Base-by-base conservation (phyloP, 2,113 vertebrate genomes). In the Paralichthys olivaceus region DNA sequence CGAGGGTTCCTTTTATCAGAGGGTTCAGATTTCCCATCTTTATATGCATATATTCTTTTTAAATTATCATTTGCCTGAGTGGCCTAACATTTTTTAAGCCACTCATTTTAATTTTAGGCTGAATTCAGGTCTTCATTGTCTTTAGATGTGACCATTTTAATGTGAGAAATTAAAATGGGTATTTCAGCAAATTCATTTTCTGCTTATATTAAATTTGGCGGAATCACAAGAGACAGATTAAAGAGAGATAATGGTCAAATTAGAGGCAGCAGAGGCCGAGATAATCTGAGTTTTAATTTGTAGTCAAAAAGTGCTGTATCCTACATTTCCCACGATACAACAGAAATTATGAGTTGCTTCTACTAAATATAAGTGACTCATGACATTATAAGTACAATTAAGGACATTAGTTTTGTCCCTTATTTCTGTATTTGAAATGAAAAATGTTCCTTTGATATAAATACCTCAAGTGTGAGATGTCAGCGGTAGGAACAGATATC, bases 401-500 rank as follows among this genome's bases (percentile, higher is more conserved):
- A 40, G 37, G 11, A 40, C 11, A 40, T 40, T 23, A 29, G 49
- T 64, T 29, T 14, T 25, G n/a, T 11, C 40, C 37, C 3, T 12
- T 0, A 56, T 56, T 23, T 7, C 9, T n/a, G 20, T 43, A 12
- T 20, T 37, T 2, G 5, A 54, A 67, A 53, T 15, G 1, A 19
- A 45, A 53, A 54, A 9, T 5, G 13, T 14, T 6, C 22, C 34
- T 56, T 51, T 65, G 22, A 57, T 56, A 72, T 76, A 64, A 76
- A 75, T 51, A 66, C 37, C 12, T 40, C 11, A 75, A 25, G 51
- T 54, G 25, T 49, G 23, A 56, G 23, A 47, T 7, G 14, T 7
- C 45, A 19, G 7, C 11, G 20, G 7, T 53, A 17, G 8, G 45
- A 26, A 47, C 69, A 60, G 62, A 76, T 45, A 54, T 37, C 2